Evolutionary conservation across 2,113 vertebrate species (phyloP), one percentile per base, ranked within the genome.

Genomic region (Nanger granti): DNA sequence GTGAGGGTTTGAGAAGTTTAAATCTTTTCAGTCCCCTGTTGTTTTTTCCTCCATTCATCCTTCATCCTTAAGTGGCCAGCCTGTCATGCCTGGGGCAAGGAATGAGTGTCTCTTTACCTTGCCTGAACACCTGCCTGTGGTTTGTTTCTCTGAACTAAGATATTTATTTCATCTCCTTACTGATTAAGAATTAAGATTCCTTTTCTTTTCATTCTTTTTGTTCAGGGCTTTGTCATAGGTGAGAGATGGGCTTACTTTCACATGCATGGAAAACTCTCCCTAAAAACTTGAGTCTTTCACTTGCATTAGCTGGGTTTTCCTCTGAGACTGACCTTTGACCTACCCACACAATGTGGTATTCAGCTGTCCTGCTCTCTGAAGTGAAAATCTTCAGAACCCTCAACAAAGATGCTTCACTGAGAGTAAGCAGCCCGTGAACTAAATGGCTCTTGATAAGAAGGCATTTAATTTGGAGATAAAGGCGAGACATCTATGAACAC

Each of bases 301-400:
- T 64, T 31, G 95, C 95, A 95, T 82, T 95, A 95, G 95, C 93
- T 57, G 89, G 93, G 93, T 76, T 93, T 97, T 94, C 93, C 96
- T 91, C n/a, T 17, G 41, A 34, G 15, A 76, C 95, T 57, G 96
- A 97, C 98, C 96, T 98, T 86, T 98, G 97, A 95, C 98, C 95
- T 31, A 15, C 14, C 0, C 0, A 29, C 90, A 98, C 98, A 98
- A 97, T 97, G 97, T 59, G 52, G 92, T 41, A 97, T 96, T 98
- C 97, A 96, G 88, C 95, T 93, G 96, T 90, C 97, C 87, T 90
- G 90, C 79, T 92, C 98, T 93, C 96, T 93, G 93, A 96, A 97
- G 98, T 59, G 92, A 94, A 97, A 97, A 89, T 93, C 97, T 88
- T 93, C 87, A 85, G 98, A 96, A 86, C 47, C 76, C 89, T 97